These are phyloP conservation scores for Tachycineta bicolor DNA, from an alignment of 2,113 vertebrate genomes.

Conservation along the genomic window DNA sequence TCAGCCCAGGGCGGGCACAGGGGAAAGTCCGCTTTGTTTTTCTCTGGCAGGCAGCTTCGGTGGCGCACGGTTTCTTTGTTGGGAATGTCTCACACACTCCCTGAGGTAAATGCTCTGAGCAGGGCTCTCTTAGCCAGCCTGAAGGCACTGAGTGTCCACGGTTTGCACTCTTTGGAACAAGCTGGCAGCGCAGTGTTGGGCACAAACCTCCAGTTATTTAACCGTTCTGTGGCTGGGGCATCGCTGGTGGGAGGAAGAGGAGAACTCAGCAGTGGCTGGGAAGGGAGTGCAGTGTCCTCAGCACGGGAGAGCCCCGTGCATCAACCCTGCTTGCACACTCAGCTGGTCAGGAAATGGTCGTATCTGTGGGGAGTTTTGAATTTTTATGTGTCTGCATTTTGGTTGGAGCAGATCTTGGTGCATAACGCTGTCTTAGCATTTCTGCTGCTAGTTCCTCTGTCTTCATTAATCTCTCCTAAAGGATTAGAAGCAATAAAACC, in stretches of 20 bases:
- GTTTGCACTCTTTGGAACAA: neutral
- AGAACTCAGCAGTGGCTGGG: neutral
- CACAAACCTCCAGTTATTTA: neutral
- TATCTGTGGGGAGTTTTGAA: neutral
- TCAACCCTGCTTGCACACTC: neutral
- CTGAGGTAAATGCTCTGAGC: neutral
- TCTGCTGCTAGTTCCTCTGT: neutral
- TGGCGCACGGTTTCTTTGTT: neutral
- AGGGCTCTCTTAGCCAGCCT: neutral
- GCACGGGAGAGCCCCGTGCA: neutral
- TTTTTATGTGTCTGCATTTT: neutral
- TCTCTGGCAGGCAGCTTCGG: neutral
- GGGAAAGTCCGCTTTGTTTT: neutral
- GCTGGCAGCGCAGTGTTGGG: neutral
- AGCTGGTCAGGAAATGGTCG: neutral
- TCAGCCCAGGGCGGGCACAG: neutral
- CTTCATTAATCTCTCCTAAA: neutral
- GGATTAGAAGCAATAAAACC: neutral
- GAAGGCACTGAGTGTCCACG: neutral
- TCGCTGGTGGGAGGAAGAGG: neutral
- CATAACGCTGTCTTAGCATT: neutral
- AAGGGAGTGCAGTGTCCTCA: neutral
- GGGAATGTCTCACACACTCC: neutral
- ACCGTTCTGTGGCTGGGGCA: rapidly evolving
- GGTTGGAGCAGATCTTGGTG: neutral